Percentiles rank a stretch among this genome's conserved stretches.
These are phyloP conservation scores for Dendrocincla tyrannina DNA, from an alignment of 2,797 vertebrate species.

Conservation along the genomic window DNA sequence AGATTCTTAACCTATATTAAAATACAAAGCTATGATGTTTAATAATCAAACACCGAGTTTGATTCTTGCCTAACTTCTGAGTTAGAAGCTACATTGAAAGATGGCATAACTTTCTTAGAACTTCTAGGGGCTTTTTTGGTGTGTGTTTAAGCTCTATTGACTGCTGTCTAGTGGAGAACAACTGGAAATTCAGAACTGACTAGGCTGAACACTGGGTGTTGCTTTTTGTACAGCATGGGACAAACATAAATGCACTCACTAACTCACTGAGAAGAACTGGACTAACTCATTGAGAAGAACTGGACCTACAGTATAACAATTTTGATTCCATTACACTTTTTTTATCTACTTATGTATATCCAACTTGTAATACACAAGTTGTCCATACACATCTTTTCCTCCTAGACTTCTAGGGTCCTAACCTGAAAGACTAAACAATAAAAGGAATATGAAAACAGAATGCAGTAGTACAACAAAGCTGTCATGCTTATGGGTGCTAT, in stretches of 20 bases:
- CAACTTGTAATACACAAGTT: neutral
- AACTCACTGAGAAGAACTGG: neutral
- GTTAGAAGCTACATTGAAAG: neutral
- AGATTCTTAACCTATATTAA: neutral
- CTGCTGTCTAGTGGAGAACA: constrained; percentile 18
- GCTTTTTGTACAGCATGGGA: neutral
- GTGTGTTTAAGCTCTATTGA: neutral
- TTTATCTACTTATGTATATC: neutral
- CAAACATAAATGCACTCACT: neutral
- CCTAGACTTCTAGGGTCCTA: neutral
- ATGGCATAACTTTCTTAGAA: neutral
- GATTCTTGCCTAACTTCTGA: neutral
- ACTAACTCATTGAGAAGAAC: neutral
- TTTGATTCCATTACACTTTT: neutral
- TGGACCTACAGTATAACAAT: neutral
- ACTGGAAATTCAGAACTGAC: neutral
- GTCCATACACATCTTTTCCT: neutral
- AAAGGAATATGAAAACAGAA: neutral
- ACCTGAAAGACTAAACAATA: neutral
- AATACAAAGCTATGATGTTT: constrained; percentile 3
- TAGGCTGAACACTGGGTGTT: neutral
- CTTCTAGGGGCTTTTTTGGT: neutral
- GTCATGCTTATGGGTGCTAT: neutral
- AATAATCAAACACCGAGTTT: constrained; percentile 15
- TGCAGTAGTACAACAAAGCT: neutral